phyloP scores from a whole-genome alignment of 37 sponge, comb jelly and placozoan species.

The Aplysina aerophoba region DNA sequence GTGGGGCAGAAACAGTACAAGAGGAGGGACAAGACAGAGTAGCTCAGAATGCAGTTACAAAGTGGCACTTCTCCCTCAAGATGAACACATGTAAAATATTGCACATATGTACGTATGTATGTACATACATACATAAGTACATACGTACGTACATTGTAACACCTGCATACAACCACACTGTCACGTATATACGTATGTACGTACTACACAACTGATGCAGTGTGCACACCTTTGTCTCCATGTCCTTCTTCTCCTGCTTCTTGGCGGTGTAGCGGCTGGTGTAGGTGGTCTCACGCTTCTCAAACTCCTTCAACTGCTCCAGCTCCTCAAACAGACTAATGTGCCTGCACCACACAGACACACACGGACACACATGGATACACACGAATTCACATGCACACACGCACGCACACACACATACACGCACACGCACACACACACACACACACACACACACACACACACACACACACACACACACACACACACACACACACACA shows the following conservation, averaged over 20 bases:
- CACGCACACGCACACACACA: not conserved
- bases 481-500: not conserved
- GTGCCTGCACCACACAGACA: constrained; percentile 38
- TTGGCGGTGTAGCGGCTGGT: constrained; percentile 74
- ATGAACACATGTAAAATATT: too few relatives aligned
- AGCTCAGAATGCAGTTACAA: too few relatives aligned
- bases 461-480: not conserved
- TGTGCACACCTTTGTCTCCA: constrained; percentile 78
- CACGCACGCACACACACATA: not conserved
- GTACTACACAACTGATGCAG: not conserved
- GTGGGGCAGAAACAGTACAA: too few relatives aligned
- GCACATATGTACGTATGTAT: not conserved
- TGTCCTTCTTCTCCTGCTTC: constrained; percentile 76
- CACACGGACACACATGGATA: not conserved
- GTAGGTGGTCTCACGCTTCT: constrained; percentile 88
- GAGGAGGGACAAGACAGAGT: too few relatives aligned
- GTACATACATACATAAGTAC: not conserved
- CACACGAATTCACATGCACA: not conserved
- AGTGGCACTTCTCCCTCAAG: too few relatives aligned
- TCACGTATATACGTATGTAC: constrained; percentile 1
- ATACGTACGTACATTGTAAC: too few relatives aligned
- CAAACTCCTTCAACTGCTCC: constrained; percentile 96
- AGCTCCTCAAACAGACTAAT: constrained; percentile 94
- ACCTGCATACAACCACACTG: not conserved
- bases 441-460: too few relatives aligned